Base-by-base conservation (phyloP, 2,888 invertebrate genomes). In the Hydriomena furcata region DNA sequence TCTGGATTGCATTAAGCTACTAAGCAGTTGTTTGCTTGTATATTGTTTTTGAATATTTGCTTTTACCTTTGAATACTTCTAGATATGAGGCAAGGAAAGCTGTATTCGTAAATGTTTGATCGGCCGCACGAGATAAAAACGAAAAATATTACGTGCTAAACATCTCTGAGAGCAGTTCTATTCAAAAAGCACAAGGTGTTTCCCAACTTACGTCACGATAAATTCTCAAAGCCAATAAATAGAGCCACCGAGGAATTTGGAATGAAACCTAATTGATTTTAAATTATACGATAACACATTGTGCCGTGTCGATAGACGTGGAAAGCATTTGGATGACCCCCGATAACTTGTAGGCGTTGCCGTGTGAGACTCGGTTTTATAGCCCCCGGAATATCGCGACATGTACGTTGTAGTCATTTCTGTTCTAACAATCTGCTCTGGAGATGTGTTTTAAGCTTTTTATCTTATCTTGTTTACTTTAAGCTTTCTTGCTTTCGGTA, bases 191-290 rank as follows among this genome's bases (percentile, higher is more conserved):
- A 42, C 50, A 43, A 51, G 55, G 53, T 52, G 56, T 58, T 54
- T 58, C 54, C 54, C 52, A 55, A 58, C 54, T 47, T 59, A 57
- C 57, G 52, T 51, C 56, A 61, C 53, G 47, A 53, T 55, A 48
- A 57, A 60, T 61, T 60, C 55, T 59, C 35, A 46, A 58, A 55
- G 41, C 40, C 42, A 56, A 61, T 61, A 61, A 56, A 58, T 55
- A 43, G 58, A 56, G 47, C 49, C 58, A 58, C 60, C 52, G 62
- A 65, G 67, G 72, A 69, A 74, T 75, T 72, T 68, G 63, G 65
- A 68, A 64, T 64, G 57, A 59, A 63, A 69, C 65, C 66, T 76
- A 76, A 76, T 76, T 76, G 76, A 74, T 74, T 76, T 71, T 72
- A 74, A 76, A 74, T 76, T 73, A 73, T 71, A 70, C 71, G 63